A percentile compares a stretch with the other conserved stretches of the same genome.
These are phyloP conservation scores for Trichacis sp. DNA, from an alignment of 2,888 invertebrate genomes.

Conservation along the genomic window DNA sequence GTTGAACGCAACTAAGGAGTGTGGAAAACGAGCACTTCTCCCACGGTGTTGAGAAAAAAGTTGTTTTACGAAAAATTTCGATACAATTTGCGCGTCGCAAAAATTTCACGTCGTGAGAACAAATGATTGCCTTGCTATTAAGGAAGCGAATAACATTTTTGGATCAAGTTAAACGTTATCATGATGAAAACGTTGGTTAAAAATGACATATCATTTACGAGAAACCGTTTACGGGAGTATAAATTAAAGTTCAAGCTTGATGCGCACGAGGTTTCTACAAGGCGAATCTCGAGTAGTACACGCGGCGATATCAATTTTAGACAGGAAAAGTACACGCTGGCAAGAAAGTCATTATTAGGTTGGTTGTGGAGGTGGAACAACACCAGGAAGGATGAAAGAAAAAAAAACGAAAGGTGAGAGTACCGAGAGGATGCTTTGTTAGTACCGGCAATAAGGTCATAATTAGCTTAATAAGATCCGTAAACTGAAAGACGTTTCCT, in stretches of 20 bases:
- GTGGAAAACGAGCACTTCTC: too few relatives aligned
- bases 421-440: conserved; percentile 29
- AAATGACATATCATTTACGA: not conserved
- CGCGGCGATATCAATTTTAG: not conserved
- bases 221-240: not conserved
- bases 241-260: not conserved
- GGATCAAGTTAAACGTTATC: not conserved
- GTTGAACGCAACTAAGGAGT: too few relatives aligned
- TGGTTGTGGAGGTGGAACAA: conserved; percentile 12
- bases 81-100: not conserved
- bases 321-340: conserved; percentile 6
- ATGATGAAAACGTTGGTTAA: not conserved
- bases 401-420: conserved; percentile 38
- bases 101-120: not conserved
- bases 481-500: too few relatives aligned
- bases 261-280: not conserved
- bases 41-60: too few relatives aligned
- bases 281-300: not conserved
- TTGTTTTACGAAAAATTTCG: too few relatives aligned
- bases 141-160: not conserved
- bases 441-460: not conserved
- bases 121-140: not conserved
- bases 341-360: conserved; percentile 29
- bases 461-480: not conserved
- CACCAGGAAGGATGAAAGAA: not conserved